Evolutionary conservation across 1,140 invertebrate genomes (phyloP), one percentile per base, ranked within the genome.

Genomic region (Trachelipus rathkii): DNA sequence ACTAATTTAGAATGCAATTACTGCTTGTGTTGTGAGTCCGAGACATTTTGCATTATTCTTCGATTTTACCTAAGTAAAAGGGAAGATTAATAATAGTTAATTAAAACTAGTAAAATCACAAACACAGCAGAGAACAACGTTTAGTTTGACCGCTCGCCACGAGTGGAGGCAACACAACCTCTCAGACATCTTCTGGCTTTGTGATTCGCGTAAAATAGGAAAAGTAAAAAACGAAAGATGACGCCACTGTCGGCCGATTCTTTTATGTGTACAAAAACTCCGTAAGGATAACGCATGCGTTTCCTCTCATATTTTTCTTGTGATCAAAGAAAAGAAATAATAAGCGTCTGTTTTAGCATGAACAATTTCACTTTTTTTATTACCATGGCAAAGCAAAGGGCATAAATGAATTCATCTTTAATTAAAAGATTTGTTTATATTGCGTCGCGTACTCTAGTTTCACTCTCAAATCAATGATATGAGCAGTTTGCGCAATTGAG

Each of bases 401-500:
- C 50, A 60, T 60, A 60, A 60, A 60, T 19, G 50, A 33, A 3
- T 33, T 19, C 50, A 60, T 13, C 19, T 19, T 19, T 60, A 60
- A 60, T 19, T 13, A 60, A 13, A 15, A 13, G 50, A 33, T 33
- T 60, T 60, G 50, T 19, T 60, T 60, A 15, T 19, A 60, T 15
- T 60, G 50, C 50, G 50, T 60, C 50, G 50, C 50, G 50, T 60
- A 60, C 50, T 60, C 50, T 19, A 8, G 19, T 33, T 33, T 33
- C 33, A 33, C 33, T 33, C 33, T 60, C 50, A 60, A 60, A 60
- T 60, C 50, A 60, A 60, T 60, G 50, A 60, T 60, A 60, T 15
- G 50, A 60, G 19, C 50, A 60, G 11, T 15, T 60, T 8, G 50
- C 50, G 50, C 50, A 60, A 13, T 60, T 60, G 2, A 8, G 50